Conservation (phyloP, 2,113 vertebrate genomes). For the Nannospalax galili region DNA sequence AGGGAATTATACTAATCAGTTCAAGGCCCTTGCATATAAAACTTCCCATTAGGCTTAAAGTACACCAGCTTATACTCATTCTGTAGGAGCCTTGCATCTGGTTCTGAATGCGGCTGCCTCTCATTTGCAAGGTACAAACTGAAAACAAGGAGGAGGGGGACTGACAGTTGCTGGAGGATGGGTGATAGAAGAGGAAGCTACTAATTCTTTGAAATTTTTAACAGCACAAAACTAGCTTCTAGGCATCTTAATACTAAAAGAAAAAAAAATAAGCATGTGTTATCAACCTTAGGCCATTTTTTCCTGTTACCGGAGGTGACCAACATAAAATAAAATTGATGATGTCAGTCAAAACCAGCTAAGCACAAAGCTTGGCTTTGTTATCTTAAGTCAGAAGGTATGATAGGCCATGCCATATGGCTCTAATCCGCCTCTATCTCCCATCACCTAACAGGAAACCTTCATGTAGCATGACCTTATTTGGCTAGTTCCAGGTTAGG, state of each 20-base stretch:
- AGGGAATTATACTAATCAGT: slow-evolving; percentile 99
- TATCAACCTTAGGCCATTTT: slow-evolving; percentile 91
- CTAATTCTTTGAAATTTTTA: slow-evolving; percentile 89
- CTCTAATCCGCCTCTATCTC: slow-evolving; percentile 92
- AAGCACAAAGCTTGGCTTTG: slow-evolving; percentile 93
- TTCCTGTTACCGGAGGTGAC: slow-evolving; percentile 92
- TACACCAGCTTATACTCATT: slow-evolving; percentile 92
- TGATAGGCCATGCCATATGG: slow-evolving; percentile 93
- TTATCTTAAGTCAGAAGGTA: slow-evolving; percentile 94
- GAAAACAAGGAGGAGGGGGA: slow-evolving; percentile 87
- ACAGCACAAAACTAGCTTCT: slow-evolving; percentile 87
- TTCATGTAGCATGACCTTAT: slow-evolving; percentile 91
- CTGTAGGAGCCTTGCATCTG: slow-evolving; percentile 93
- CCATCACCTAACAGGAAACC: slow-evolving; percentile 93
- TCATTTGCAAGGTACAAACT: slow-evolving; percentile 93
- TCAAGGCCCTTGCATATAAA: slow-evolving; percentile 97
- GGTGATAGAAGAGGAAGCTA: slow-evolving; percentile 87
- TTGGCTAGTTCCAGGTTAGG: slow-evolving; percentile 92
- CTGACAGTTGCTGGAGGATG: slow-evolving; percentile 89
- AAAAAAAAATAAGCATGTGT: slow-evolving; percentile 81
- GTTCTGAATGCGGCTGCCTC: slow-evolving; percentile 92
- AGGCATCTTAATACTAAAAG: slow-evolving; percentile 89
- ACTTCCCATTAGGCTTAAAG: slow-evolving; percentile 97
- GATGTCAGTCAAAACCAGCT: slow-evolving; percentile 91
- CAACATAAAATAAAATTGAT: slow-evolving; percentile 93